Evolutionary conservation across 35 echinoderm and acorn worm genomes (phyloP).

Genomic region (Chiridota heheva): DNA sequence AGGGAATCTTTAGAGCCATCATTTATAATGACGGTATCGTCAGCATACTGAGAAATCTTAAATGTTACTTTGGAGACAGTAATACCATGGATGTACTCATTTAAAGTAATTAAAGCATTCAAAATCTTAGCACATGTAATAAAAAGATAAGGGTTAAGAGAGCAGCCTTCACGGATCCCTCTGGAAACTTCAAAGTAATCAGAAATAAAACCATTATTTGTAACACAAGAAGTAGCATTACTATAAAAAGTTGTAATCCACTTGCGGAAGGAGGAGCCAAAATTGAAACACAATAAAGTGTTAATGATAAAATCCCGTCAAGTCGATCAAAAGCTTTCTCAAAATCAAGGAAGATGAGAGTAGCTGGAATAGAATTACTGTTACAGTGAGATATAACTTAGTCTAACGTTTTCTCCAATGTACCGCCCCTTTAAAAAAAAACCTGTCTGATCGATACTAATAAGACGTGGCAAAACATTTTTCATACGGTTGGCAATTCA

Average conservation of each 20-base stretch:
- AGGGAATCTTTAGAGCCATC: background rate
- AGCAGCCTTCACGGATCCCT: background rate
- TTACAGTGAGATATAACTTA: background rate
- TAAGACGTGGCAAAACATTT: background rate
- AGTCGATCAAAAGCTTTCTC: conserved; percentile 11
- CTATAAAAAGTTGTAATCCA: conserved; percentile 3
- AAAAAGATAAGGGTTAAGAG: background rate
- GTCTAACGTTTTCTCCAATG: conserved; percentile 19
- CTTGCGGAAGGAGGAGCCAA: conserved; percentile 1
- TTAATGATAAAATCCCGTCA: background rate
- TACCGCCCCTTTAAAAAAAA: conserved; percentile 31
- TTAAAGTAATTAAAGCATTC: background rate
- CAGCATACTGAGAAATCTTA: background rate
- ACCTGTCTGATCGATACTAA: conserved; percentile 23
- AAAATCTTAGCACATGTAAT: conserved; percentile 17
- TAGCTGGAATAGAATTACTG: background rate
- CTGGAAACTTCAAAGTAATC: conserved; percentile 1
- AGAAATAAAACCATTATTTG: conserved; percentile 20
- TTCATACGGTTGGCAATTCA: conserved; percentile 33
- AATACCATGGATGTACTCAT: background rate
- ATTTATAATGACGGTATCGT: conserved; percentile 7
- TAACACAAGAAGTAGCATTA: conserved; percentile 17
- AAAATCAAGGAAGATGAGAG: background rate
- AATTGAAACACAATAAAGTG: background rate
- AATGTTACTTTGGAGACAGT: background rate